Base-by-base conservation (phyloP, 1,140 invertebrate genomes). In the Linepithema humile region DNA sequence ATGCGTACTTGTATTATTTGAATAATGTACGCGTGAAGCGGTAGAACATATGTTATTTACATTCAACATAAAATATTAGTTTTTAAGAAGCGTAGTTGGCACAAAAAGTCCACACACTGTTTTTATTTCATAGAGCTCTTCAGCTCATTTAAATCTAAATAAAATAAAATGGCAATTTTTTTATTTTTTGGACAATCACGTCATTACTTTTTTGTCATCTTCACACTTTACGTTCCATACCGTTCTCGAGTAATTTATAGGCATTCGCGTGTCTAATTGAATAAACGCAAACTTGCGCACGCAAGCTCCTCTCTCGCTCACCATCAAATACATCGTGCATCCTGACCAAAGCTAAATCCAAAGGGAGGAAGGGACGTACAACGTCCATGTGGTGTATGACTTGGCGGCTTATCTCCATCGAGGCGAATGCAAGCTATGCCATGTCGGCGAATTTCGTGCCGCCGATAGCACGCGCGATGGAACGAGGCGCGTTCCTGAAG, bases 401-500 rank as follows among this genome's bases (percentile, higher is more conserved):
- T 53, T 35, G 26, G 12, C 48, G 48, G 72, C 60, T 83, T 88
- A 84, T 88, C 86, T 88, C 73, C 53, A 80, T 83, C 67, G 69
- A 40, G 55, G 53, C 69, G 69, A 86, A 89, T 89, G 60, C 74
- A 29, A 70, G 87, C 62, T 75, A 89, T 86, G 88, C 59, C 35
- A 40, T 45, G 43, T 67, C 72, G 67, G 38, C 45, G 80, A 86
- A 88, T 86, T 83, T 82, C 80, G 73, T 86, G 84, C 67, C 87
- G 62, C 53, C 78, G 69, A 75, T 85, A 88, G 74, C 84, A 75
- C 55, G 87, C 48, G 32, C 78, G 85, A 86, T 82, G 40, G 86
- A 86, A 84, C 77, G 84, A 67, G 78, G 67, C 72, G 85, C 87
- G 87, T 89, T 89, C 87, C 87, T 86, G 59, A 60, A 88, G 57